Evolutionary conservation across 2,888 invertebrate species (phyloP).

Genomic region (Tribolium freemani): DNA sequence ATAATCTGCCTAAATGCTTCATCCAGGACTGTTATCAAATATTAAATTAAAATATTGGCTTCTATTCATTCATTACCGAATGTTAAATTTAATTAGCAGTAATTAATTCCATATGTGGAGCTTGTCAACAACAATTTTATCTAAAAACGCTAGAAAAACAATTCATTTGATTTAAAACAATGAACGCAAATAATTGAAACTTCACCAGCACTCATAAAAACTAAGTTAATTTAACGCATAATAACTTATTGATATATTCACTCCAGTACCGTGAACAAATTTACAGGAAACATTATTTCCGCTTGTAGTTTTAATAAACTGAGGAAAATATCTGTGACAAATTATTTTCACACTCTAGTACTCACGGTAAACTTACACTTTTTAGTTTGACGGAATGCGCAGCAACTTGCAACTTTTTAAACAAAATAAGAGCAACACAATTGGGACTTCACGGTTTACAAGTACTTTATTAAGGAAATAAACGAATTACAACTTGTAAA

Average conservation of each 20-base stretch:
- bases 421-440: background rate
- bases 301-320: constrained; percentile 30
- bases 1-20: constrained; percentile 18
- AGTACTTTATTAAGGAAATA: background rate
- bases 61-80: background rate
- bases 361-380: constrained; percentile 6
- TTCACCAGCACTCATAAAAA: background rate
- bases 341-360: constrained; percentile 26
- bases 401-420: constrained; percentile 1
- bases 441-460: background rate
- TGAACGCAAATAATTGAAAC: background rate
- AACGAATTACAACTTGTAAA: background rate
- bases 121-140: background rate
- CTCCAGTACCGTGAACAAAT: constrained; percentile 1
- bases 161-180: background rate
- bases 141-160: background rate
- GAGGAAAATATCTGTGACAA: constrained; percentile 32
- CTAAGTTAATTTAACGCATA: constrained; percentile 11
- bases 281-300: constrained; percentile 34
- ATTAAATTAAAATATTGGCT: background rate
- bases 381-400: constrained; percentile 1
- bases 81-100: constrained; percentile 3
- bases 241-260: constrained; percentile 13
- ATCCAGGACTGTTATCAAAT: background rate
- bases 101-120: background rate